phyloP scores from a whole-genome alignment of 1,140 invertebrate species.

The Brachionus rubens region DNA sequence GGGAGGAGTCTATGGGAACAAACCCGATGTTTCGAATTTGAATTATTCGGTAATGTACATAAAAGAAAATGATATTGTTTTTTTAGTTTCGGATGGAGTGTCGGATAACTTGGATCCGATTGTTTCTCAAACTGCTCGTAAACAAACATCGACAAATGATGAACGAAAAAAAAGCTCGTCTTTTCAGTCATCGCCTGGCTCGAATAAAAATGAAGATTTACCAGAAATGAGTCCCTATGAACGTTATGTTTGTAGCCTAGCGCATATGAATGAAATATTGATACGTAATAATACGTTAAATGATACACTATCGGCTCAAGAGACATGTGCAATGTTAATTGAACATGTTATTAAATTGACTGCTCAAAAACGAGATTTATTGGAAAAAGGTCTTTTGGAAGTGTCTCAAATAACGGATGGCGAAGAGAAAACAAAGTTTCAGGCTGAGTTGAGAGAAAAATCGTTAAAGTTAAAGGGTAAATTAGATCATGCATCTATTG shows the following conservation, averaged over 20 bases:
- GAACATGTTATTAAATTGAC: constrained; percentile 59
- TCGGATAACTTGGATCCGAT: constrained; percentile 91
- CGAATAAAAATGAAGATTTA: constrained; percentile 49
- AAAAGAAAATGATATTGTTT: constrained; percentile 78
- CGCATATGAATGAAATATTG: constrained; percentile 55
- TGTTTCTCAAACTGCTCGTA: constrained; percentile 53
- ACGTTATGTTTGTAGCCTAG: constrained; percentile 58
- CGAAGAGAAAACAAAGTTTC: constrained; percentile 54
- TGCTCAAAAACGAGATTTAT: constrained; percentile 56
- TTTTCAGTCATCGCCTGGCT: not conserved
- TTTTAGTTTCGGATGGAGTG: constrained; percentile 84
- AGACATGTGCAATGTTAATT: constrained; percentile 58
- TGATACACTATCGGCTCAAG: constrained; percentile 58
- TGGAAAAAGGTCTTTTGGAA: constrained; percentile 21
- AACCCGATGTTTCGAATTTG: constrained; percentile 83
- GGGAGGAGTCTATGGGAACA: constrained; percentile 79
- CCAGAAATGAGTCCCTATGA: constrained; percentile 59
- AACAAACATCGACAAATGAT: too few species aligned
- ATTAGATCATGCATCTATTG: constrained; percentile 81
- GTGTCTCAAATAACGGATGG: not conserved
- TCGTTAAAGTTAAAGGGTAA: constrained; percentile 74
- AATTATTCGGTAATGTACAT: constrained; percentile 82
- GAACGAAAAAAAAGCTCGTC: too few species aligned
- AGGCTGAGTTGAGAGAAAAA: constrained; percentile 54
- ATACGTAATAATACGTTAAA: constrained; percentile 55